phyloP scores from a whole-genome alignment of 1,140 invertebrate genomes.

The Drosophila melanica region DNA sequence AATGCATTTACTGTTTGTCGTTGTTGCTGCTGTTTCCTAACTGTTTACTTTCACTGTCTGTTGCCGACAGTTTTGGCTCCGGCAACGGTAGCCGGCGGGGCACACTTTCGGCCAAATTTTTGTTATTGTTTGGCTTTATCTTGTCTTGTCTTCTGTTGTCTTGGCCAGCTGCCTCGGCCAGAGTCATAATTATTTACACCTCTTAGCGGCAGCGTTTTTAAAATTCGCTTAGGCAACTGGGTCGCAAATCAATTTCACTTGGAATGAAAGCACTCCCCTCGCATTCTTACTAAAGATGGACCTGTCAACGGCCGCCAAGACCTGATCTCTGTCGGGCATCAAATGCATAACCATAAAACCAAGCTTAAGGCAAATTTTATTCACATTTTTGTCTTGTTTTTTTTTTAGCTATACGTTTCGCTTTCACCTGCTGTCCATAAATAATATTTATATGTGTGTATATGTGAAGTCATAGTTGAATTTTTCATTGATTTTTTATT shows the following conservation, averaged over 20 bases:
- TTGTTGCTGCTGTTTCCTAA: slow-evolving; percentile 54
- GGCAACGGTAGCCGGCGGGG: slow-evolving; percentile 64
- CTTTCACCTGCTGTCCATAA: slow-evolving; percentile 67
- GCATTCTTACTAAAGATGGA: slow-evolving; percentile 64
- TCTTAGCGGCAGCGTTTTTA: slow-evolving; percentile 64
- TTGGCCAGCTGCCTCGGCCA: slow-evolving; percentile 48
- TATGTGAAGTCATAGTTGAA: slow-evolving; percentile 57
- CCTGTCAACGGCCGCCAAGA: slow-evolving; percentile 49
- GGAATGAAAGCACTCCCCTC: slow-evolving; percentile 69
- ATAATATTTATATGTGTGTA: slow-evolving; percentile 36
- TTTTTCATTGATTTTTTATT: slow-evolving; percentile 82
- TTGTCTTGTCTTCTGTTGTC: not conserved
- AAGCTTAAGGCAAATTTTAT: slow-evolving; percentile 8
- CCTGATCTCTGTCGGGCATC: slow-evolving; percentile 39
- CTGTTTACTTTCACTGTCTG: slow-evolving; percentile 77
- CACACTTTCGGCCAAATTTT: slow-evolving; percentile 60
- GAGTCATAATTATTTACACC: slow-evolving; percentile 77
- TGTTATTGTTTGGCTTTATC: slow-evolving; percentile 42
- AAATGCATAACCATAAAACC: slow-evolving; percentile 53
- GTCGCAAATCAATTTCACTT: slow-evolving; percentile 82
- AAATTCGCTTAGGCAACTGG: slow-evolving; percentile 71
- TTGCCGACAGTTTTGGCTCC: slow-evolving; percentile 52
- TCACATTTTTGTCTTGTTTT: not conserved
- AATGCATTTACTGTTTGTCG: slow-evolving; percentile 42
- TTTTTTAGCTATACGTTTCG: slow-evolving; percentile 38